Evolutionary conservation across 2,888 invertebrate species (phyloP).

Genomic region (Cerceris rybyensis): DNA sequence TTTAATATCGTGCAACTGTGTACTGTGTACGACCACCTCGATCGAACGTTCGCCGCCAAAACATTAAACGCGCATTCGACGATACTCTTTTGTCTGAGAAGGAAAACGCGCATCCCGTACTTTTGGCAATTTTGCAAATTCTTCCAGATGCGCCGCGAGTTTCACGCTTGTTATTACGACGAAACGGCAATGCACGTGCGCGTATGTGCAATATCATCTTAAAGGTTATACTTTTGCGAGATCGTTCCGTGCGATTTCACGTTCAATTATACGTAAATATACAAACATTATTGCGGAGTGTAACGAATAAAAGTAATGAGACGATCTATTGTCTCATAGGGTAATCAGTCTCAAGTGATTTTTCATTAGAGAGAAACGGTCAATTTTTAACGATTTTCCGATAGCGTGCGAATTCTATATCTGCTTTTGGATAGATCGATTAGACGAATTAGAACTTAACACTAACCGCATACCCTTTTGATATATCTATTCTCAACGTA

Average conservation of each 20-base stretch:
- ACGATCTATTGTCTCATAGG: too few species aligned
- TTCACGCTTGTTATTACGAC: slow-evolving; percentile 43
- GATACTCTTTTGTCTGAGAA: slow-evolving; percentile 57
- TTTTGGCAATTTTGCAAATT: slow-evolving; percentile 68
- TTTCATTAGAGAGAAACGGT: too few species aligned
- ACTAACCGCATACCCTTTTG: too few species aligned
- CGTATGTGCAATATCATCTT: not conserved
- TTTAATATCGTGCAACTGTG: slow-evolving; percentile 18
- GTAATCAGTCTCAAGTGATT: too few species aligned
- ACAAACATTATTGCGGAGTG: not conserved
- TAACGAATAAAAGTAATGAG: too few species aligned
- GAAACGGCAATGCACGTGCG: slow-evolving; percentile 29
- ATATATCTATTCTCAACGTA: too few species aligned
- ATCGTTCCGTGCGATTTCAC: not conserved
- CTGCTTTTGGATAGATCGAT: too few species aligned
- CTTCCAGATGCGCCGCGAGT: slow-evolving; percentile 56
- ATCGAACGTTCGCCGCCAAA: slow-evolving; percentile 36
- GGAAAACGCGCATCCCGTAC: not conserved
- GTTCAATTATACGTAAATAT: not conserved
- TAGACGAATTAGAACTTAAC: too few species aligned
- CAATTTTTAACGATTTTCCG: too few species aligned
- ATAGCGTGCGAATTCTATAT: too few species aligned
- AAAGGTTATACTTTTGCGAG: slow-evolving; percentile 13
- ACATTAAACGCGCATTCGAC: slow-evolving; percentile 13
- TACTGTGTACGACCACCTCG: slow-evolving; percentile 11